Evolutionary conservation across 2,113 vertebrate species (phyloP).

Genomic region (Elachura formosa): DNA sequence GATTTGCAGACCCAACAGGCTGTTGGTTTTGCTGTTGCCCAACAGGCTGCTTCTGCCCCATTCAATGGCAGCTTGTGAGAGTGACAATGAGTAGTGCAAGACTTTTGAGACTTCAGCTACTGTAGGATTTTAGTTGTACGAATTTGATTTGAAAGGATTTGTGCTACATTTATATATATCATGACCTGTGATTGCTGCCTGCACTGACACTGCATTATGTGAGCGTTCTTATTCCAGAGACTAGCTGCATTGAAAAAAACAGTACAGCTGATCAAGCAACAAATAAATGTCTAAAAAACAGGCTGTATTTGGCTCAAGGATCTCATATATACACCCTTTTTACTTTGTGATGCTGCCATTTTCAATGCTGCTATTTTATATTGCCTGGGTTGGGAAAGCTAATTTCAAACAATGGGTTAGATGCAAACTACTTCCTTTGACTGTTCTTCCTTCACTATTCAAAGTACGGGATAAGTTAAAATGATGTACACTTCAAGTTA

Average conservation of each 20-base stretch:
- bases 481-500: neutral
- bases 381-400: conserved; percentile 18
- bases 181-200: neutral
- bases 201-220: neutral
- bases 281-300: conserved; percentile 8
- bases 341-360: conserved; percentile 17
- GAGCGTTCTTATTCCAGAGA: neutral
- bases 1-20: no score
- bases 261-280: conserved; percentile 11
- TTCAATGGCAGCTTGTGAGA: neutral
- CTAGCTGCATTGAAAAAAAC: conserved; percentile 11
- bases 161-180: neutral
- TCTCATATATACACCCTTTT: neutral
- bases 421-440: conserved; percentile 13
- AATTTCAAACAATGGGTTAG: conserved; percentile 15
- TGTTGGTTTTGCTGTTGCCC: no score
- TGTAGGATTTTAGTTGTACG: neutral
- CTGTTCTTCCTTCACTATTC: neutral
- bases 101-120: neutral
- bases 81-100: neutral
- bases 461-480: neutral
- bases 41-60: neutral
- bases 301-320: neutral
- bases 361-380: neutral
- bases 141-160: neutral